Conservation (phyloP, 2,113 vertebrate genomes). For the Thunnus maccoyii region DNA sequence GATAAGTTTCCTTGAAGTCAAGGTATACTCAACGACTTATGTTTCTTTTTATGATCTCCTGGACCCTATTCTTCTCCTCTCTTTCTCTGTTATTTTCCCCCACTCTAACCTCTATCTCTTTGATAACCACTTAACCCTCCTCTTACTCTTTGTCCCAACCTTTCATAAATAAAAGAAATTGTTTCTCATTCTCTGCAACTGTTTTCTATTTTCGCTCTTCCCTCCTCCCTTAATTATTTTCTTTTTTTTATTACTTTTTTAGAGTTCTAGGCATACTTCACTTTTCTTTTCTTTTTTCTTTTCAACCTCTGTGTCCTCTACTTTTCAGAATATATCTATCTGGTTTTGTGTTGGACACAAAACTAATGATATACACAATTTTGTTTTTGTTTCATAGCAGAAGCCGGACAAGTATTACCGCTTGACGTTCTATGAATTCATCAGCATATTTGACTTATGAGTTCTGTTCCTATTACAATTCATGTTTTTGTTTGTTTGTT, state of each 20-base stretch:
- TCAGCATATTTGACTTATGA: no score
- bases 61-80: background rate
- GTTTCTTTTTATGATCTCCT: conserved; percentile 20
- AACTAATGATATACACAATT: no score
- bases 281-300: background rate
- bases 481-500: no score
- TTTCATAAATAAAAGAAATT: conserved; percentile 19
- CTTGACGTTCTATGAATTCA: no score
- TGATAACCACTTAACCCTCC: conserved; percentile 32
- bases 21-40: conserved; percentile 20
- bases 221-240: background rate
- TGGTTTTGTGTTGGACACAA: no score
- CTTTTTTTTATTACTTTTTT: background rate
- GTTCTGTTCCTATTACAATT: no score
- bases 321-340: no score
- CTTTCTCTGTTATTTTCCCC: background rate
- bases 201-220: background rate
- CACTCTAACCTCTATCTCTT: background rate
- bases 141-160: background rate
- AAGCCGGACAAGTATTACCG: no score
- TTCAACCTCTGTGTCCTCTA: background rate
- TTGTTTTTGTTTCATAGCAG: no score
- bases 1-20: conserved; percentile 36
- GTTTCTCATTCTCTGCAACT: background rate
- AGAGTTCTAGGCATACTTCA: background rate